Conservation (phyloP, 2,113 vertebrate genomes). For the Alexandromys fortis region DNA sequence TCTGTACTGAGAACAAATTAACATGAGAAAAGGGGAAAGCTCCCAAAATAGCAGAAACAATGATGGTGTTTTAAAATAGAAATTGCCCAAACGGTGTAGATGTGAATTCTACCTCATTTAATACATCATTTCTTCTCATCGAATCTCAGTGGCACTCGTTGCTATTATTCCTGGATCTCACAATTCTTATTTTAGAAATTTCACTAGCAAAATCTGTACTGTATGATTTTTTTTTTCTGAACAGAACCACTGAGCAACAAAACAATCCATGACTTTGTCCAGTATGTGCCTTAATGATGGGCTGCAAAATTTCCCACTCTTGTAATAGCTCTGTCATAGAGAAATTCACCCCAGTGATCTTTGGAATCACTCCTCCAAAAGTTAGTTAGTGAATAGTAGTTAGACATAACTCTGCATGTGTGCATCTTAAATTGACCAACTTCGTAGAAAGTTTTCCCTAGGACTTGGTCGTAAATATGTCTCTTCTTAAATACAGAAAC, state of each 20-base stretch:
- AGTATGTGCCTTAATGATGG: neutral
- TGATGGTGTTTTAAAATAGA: slow-evolving; percentile 41
- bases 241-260: neutral
- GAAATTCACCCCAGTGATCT: neutral
- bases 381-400: neutral
- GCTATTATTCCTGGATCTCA: neutral
- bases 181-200: neutral
- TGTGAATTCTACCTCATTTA: neutral
- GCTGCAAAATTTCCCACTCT: neutral
- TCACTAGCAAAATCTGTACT: neutral
- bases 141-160: neutral
- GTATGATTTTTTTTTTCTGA: neutral
- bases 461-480: neutral
- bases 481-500: neutral
- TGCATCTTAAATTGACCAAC: slow-evolving; percentile 3
- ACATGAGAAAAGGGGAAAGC: neutral
- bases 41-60: slow-evolving; percentile 8
- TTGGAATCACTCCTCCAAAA: neutral
- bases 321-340: neutral
- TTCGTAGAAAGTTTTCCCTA: neutral
- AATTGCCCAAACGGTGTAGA: neutral
- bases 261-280: neutral
- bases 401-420: neutral
- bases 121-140: neutral
- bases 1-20: slow-evolving; percentile 11